Base-by-base conservation (phyloP, 2,888 invertebrate species). In the Drosophila kambysellisi region DNA sequence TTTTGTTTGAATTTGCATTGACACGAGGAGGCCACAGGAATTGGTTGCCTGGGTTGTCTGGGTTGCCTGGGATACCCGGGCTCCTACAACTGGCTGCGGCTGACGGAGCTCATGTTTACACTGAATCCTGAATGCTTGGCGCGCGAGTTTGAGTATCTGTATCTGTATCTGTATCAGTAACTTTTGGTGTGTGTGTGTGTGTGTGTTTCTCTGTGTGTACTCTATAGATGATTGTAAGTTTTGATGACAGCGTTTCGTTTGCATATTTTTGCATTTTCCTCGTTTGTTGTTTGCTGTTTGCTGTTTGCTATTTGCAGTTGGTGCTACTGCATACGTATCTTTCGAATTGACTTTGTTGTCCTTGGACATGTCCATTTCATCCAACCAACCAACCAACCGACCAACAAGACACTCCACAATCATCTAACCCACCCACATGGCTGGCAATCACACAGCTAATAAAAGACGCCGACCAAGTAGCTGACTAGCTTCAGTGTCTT, bases 181-280 rank as follows among this genome's bases (percentile, higher is more conserved):
- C 41, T 69, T 48, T 17, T 32, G n/a, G n/a, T 37, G 29, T 52
- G 35, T 51, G 37, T 29, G 48, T 32, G n/a, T n/a, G 20, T 25
- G 20, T 25, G 20, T 25, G 20, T 25, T 43, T 57, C 25, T 70
- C 30, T 56, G 39, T 60, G 56, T 52, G 56, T 52, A 8, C 52
- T 63, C 66, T 35, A 68, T 61, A 75, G 83, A 70, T 89, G 87
- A 87, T 87, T 89, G 86, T 82, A 75, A 83, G 88, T 88, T 88
- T 75, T 82, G 86, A 83, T 88, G 85, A 88, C 85, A 88, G 78
- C 78, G 74, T 71, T 80, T 82, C 83, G 88, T 86, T 89, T 81
- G 87, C 88, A 87, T 87, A 89, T 87, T 89, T 87, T 87, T 88
- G 90, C 88, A 87, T 87, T 88, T 80, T 65, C 56, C 61, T 63